Evolutionary conservation across 2,888 invertebrate genomes (phyloP), one percentile per base, ranked within the genome.

Genomic region (Thereva unica): DNA sequence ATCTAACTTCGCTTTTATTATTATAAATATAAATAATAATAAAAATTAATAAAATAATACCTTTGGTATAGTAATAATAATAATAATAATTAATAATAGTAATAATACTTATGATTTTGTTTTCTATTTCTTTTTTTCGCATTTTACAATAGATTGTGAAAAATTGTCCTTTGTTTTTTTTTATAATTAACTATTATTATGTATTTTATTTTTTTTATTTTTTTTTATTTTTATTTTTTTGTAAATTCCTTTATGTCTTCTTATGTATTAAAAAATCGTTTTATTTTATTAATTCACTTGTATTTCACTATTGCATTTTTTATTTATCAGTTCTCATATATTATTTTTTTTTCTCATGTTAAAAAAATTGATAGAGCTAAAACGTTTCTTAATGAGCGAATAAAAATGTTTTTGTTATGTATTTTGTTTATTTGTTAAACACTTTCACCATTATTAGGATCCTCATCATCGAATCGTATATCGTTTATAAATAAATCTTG

Each of bases 361-460:
- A 34, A 50, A 52, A 65, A 64, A 44, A 45, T 69, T 66, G 59
- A 64, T 40, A 34, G 57, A 59, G 57, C 59, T 47, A 67, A 66
- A 66, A 66, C 52, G 42, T 34, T 55, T 52, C 35, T 59, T 49
- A 8, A 47, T 59, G 45, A 45, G 59, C 37, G 59, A 38, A 49
- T 59, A 59, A 59, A 66, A 50, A 34, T 45, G 50, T 69, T 70
- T 71, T 72, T 70, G 71, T 64, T 73, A 23, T 23, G 23, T 23
- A 23, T 23, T 23, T 23, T 23, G 23, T 23, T 23, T 23, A 72
- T 74, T 75, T 73, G 77, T 77, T 78, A 78, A 76, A 78, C 78
- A 74, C 76, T 79, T 70, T 77, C 79, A 75, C 78, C 76, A 74
- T 79, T 78, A 74, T 77, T 76, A 72, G 79, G 71, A 73, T 77